Base-by-base conservation (phyloP, 2,113 vertebrate species). In the Aleadryas rufinucha region DNA sequence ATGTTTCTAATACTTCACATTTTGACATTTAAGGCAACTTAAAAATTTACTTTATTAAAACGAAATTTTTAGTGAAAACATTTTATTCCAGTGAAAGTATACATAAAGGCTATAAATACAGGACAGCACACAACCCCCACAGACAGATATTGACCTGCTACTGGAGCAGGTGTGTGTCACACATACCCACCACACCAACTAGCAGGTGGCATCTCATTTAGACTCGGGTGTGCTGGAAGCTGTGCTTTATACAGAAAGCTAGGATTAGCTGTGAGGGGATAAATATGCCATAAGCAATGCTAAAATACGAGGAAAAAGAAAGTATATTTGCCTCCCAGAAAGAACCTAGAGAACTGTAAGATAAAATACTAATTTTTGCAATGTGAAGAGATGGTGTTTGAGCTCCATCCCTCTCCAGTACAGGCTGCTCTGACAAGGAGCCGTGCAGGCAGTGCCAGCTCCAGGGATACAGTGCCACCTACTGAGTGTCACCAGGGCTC, bases 401-500 rank as follows among this genome's bases (percentile, higher is more conserved):
- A 81, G 79, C 63, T 83, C 53, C 49, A 20, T 33, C 61, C 9
- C 64, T 76, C 31, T 42, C 26, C 2, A 4, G 16, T 1, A 13
- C 16, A 35, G 45, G 44, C 39, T 27, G 27, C 61, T 72, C 37
- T 3, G 1, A 21, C 31, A 35, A 20, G 33, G 39, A 61, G 39
- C 33, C 3, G 3, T 4, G 66, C 88, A 77, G 45, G 2, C 61
- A 11, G 92, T 30, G 79, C 52, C 94, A 96, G 89, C 70, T 45
- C 82, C 91, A 70, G 85, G 92, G 64, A 76, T 24, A 96, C 92
- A 96, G 64, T 94, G 96, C 96, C 96, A 97, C 89, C 95, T 97
- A 94, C 93, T 87, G 96, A 94, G 92, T 19, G 47, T 16, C 83
- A 63, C 80, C 71, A 63, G 23, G 2, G 39, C 37, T 87, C 37